Evolutionary conservation across 2,113 vertebrate genomes (phyloP), one percentile per base, ranked within the genome.

Genomic region (Poicephalus gulielmi): DNA sequence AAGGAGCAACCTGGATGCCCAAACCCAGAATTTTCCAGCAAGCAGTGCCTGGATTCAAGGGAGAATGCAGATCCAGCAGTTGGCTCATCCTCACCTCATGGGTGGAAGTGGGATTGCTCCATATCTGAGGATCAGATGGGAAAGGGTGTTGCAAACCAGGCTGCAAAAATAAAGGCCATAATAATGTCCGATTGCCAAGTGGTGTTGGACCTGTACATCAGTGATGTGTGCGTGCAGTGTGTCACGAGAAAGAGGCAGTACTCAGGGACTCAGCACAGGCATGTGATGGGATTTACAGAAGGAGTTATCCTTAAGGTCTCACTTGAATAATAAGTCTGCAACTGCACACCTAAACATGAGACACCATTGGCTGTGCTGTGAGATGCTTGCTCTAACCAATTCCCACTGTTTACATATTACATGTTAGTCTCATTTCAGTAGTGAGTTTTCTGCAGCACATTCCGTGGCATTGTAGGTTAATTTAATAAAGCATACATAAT

Each of bases 311-410:
- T 53, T 17, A 55, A 60, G 24, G 11, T 50, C 73, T 75, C 60
- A 25, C 52, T 50, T 47, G 49, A 55, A 33, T 2, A 10, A 66
- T 43, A 2, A 4, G 0, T n/a, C 31, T 85, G 49, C 44, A 76
- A 4, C n/a, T 1, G 2, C 35, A 59, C 81, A 74, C 53, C 49
- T 43, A 8, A 49, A 53, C 0, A 0, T 28, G 37, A 69, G 87
- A 15, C 76, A 50, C 64, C 33, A 16, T 12, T 37, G 62, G 24
- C 74, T 82, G 19, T 60, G 50, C 80, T 80, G 44, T 2, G 3
- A 23, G 31, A 70, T 28, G 3, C 67, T 47, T 52, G 31, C 52
- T 83, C 37, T 50, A 55, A 53, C 35, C 53, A 16, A 0, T 47
- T 74, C 68, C 74, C 64, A n/a, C 43, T 79, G 43, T 43, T 37